These are phyloP conservation scores for Trachymyrmex septentrionalis DNA, from an alignment of 1,140 invertebrate species.

Conservation along the genomic window DNA sequence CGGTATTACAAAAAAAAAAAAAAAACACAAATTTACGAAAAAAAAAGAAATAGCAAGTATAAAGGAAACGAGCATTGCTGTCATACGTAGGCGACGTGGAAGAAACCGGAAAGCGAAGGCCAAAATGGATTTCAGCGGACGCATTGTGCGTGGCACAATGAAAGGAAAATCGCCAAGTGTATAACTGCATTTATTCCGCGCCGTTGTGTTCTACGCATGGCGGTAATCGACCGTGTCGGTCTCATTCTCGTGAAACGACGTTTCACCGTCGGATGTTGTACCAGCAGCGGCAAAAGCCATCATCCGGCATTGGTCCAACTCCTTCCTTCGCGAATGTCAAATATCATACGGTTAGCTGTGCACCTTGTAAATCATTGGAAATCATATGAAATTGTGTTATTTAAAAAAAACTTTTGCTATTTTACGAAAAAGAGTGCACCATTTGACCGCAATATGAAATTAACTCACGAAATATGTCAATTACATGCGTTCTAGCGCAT, in stretches of 20 bases:
- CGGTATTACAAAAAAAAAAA: neutral
- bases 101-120: conserved; percentile 35
- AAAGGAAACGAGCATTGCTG: neutral
- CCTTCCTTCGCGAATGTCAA: conserved; percentile 58
- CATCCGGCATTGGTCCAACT: conserved; percentile 10
- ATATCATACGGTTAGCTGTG: neutral
- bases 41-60: neutral
- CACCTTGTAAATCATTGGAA: neutral
- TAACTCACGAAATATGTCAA: conserved; percentile 45
- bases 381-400: conserved; percentile 30
- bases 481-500: neutral
- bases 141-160: conserved; percentile 71
- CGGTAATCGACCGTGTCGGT: conserved; percentile 63
- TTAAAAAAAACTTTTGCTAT: neutral
- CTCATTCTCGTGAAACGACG: conserved; percentile 55
- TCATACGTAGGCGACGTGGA: conserved; percentile 6
- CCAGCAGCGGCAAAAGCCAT: conserved; percentile 17
- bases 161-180: conserved; percentile 69
- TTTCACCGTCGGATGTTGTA: conserved; percentile 33
- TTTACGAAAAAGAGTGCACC: conserved; percentile 1
- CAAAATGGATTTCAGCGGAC: conserved; percentile 71
- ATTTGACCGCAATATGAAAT: conserved; percentile 44
- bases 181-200: conserved; percentile 62
- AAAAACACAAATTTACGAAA: neutral
- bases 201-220: conserved; percentile 15